Evolutionary conservation across 2,888 invertebrate genomes (phyloP), one percentile per base, ranked within the genome.

Genomic region (Pogonocherus hispidulus): DNA sequence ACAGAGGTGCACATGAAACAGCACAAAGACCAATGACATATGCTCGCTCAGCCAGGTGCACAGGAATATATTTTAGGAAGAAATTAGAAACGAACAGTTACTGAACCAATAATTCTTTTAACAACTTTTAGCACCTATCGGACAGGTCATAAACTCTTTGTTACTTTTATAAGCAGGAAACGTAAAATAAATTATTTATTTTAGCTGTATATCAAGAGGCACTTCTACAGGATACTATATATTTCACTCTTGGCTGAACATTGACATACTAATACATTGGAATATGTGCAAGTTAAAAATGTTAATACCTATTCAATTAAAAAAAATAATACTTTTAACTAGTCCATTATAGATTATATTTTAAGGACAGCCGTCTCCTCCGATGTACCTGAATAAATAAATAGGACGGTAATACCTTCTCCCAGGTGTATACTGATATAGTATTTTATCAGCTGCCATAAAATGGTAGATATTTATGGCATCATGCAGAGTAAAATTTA

Each of bases 11-110:
- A 59, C 51, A 55, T 59, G 35, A 52, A 60, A 67, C 60, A 57
- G 57, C 64, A 70, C 67, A 67, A 71, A 72, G 72, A 65, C 67
- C 62, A 69, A 67, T 67, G 71, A 63, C 69, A 72, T 59, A 62
- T 69, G 72, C 62, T 67, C 57, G 63, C 59, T 27, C 57, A 49
- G 67, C 69, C 72, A 72, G 72, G 72, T 72, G 60, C 60, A 49
- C 51, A 35, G n/a, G 5, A 44, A 19, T 62, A 51, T 68, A 71
- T 68, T 71, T 71, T 66, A 9, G 51, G 68, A 57, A 23, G 60
- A 60, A 70, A 64, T 37, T 55, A 37, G 41, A 41, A 55, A 55
- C 32, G 55, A 19, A 49, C 19, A 18, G 14, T 55, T 3, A 20
- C 27, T 37, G 37, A 18, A 20, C 19, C 20, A 6, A 22, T 22